Evolutionary conservation across 1,140 invertebrate genomes (phyloP).

Genomic region (Scylla paramamosain): DNA sequence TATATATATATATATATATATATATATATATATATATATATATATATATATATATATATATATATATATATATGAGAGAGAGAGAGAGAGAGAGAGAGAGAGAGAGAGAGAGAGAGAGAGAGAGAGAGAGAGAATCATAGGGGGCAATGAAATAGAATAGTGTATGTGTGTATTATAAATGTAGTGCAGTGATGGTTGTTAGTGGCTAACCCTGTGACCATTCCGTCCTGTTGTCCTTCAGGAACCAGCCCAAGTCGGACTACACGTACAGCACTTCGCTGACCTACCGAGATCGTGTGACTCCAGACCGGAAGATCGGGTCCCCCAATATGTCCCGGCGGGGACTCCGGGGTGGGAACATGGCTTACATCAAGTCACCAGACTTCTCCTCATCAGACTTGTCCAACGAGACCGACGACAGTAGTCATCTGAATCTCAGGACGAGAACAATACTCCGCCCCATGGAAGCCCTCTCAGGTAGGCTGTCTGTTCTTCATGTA

Average conservation of each 20-base stretch:
- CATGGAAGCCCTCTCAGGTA: conserved; percentile 71
- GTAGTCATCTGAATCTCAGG: conserved; percentile 56
- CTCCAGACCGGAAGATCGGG: conserved; percentile 86
- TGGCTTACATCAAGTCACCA: conserved; percentile 10
- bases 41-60: too few species aligned
- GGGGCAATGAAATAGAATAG: too few species aligned
- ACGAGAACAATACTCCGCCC: conserved; percentile 54
- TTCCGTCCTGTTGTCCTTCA: not conserved
- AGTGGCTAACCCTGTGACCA: too few species aligned
- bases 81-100: too few species aligned
- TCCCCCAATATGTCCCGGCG: conserved; percentile 91
- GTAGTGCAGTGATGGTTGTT: too few species aligned
- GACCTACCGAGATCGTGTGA: conserved; percentile 88
- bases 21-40: too few species aligned
- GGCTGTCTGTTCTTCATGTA: not conserved
- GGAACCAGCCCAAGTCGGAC: conserved; percentile 86
- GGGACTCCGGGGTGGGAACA: conserved; percentile 80
- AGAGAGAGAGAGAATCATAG: too few species aligned
- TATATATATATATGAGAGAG: too few species aligned
- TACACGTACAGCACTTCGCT: conserved; percentile 89
- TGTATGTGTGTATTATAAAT: too few species aligned
- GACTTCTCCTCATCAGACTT: conserved; percentile 58
- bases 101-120: too few species aligned
- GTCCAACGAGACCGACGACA: conserved; percentile 40
- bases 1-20: too few species aligned